Base-by-base conservation (phyloP, 2,888 invertebrate species). In the Caenorhabditis uteleia region DNA sequence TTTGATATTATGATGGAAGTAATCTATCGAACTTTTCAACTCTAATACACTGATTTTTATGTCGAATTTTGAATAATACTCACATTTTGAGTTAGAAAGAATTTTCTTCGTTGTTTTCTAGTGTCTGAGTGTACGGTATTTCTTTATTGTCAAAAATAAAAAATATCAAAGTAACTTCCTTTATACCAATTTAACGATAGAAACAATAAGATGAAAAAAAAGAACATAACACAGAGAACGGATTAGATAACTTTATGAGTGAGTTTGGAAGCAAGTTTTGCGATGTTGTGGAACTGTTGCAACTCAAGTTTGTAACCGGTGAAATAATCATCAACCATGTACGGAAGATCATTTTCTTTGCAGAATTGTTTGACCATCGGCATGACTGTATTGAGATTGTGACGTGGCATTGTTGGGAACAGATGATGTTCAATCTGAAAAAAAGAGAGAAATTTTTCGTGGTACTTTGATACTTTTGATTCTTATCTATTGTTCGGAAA, bases 261-360 rank as follows among this genome's bases (percentile, higher is more conserved):
- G 44, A 78, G 55, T 42, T 77, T 76, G 10, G 56, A 44, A 10
- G 81, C 79, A 21, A 77, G 62, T 5, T 53, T 48, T 20, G 81
- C 80, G 34, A 81, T 79, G 45, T 78, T 78, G 7, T 60, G 62
- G 49, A 81, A 72, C 39, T 79, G 79, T 34, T 77, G 55, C 33
- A 81, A 64, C 29, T 67, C 77, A 18, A 73, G 57, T 36, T 67
- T 55, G 73, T 76, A 82, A 10, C 82, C 82, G 18, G 80, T 82
- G 38, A 79, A 75, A 48, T 82, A 82, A 53, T 79, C 82, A 59
- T 82, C 81, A 18, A 79, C 81, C 78, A 82, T 78, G 56, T 82
- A 82, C 12, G 82, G 82, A 5, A 82, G 59, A 18, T 74, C 71
- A 67, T 82, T 76, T 33, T 77, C 74, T 26, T 47, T 54, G 44